Base-by-base conservation (phyloP, 2,797 vertebrate species). In the Labeo calbasu region DNA sequence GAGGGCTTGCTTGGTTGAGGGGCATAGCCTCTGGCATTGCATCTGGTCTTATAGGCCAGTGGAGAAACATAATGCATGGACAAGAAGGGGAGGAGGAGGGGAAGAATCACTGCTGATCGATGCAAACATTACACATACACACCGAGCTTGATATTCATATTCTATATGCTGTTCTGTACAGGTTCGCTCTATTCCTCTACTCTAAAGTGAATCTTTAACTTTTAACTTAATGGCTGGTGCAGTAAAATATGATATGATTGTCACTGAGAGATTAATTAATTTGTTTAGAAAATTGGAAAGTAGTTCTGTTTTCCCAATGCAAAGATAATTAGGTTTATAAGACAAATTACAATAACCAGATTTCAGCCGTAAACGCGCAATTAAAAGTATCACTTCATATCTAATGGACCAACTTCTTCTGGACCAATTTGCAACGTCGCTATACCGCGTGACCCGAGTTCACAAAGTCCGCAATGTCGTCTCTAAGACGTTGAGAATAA, bases 11-110 rank as follows among this genome's bases (percentile, higher is more conserved):
- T 86, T 79, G 84, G 82, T 86, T 86, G 81, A 85, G 85, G 81
- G 85, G 75, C 85, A 83, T 85, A 83, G 86, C 88, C 88, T 83
- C 83, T 87, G 85, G 88, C 88, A 89, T 83, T 83, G 86, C 88
- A 89, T 89, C 88, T 89, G 86, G 85, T 88, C 86, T 87, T 84
- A 72, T 81, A 88, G 85, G 88, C 85, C 88, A 87, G 77, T 66
- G 77, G 72, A 83, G 66, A 83, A 86, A 79, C 84, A 86, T 84
- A 83, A 72, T 75, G 79, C 53, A 87, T 77, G 69, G 59, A 70
- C 71, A 82, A 87, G 71, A 19, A 76, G 32, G 17, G 32, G 32
- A 63, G 69, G 55, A 55, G 32, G 36, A 4, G 70, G 59, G 46
- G 36, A 25, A 1, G 68, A 75, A 61, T 83, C 57, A 87, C 32